A percentile compares a stretch with the other conserved stretches of the same genome.
Evolutionary conservation across 1,140 invertebrate genomes (phyloP).

Genomic region (Danaus plexippus): DNA sequence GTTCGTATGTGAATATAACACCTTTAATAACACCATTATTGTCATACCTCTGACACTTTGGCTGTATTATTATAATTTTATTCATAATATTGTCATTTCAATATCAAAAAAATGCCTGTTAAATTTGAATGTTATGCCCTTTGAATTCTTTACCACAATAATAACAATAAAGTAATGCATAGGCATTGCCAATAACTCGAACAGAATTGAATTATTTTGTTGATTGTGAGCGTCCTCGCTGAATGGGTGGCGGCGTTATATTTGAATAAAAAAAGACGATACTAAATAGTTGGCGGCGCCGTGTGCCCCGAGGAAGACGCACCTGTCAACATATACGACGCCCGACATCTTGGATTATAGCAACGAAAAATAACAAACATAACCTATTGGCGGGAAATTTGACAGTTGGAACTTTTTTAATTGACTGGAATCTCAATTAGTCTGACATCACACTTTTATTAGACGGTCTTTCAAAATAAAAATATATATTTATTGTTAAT

Average conservation of each 20-base stretch:
- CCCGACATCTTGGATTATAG: slow-evolving; percentile 29
- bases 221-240: slow-evolving; percentile 37
- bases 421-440: background rate
- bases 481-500: no score
- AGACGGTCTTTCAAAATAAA: no score
- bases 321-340: slow-evolving; percentile 29
- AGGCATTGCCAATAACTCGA: no score
- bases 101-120: no score
- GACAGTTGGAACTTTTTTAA: slow-evolving; percentile 7
- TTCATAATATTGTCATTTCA: no score
- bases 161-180: no score
- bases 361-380: slow-evolving; percentile 10
- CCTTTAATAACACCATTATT: background rate
- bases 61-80: no score
- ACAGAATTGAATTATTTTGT: slow-evolving; percentile 28
- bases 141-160: no score
- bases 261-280: slow-evolving; percentile 42
- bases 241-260: slow-evolving; percentile 46
- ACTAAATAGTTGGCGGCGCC: slow-evolving; percentile 36
- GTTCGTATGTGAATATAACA: slow-evolving; percentile 22
- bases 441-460: no score
- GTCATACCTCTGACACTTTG: no score
- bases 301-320: slow-evolving; percentile 29
- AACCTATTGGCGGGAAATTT: slow-evolving; percentile 21
- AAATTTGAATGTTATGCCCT: no score